These are phyloP conservation scores for Hydrotaea diabolus DNA, from an alignment of 2,888 invertebrate species.

Conservation along the genomic window DNA sequence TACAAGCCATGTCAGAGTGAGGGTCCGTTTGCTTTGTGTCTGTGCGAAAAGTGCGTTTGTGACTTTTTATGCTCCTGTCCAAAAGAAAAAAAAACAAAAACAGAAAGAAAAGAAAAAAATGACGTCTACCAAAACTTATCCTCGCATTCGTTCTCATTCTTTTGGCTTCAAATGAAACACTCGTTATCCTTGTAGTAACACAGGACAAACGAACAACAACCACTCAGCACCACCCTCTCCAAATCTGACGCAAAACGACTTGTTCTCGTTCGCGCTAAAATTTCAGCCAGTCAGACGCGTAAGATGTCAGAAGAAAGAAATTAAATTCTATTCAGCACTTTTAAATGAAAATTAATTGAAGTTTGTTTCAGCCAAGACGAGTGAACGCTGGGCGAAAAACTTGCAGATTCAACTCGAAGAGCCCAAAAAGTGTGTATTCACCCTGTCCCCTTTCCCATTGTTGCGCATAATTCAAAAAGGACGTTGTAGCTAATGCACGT, in stretches of 20 bases:
- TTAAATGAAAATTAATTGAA: constrained; percentile 77
- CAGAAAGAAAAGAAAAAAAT: too few relatives aligned
- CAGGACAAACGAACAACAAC: constrained; percentile 18
- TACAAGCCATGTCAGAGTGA: constrained; percentile 58
- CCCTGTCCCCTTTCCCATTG: not conserved
- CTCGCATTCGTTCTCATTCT: constrained; percentile 46
- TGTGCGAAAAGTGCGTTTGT: constrained; percentile 43
- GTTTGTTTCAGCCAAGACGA: constrained; percentile 63
- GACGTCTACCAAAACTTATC: constrained; percentile 55
- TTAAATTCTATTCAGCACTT: constrained; percentile 75
- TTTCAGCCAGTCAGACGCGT: constrained; percentile 43
- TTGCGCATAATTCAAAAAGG: not conserved
- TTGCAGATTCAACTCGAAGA: not conserved
- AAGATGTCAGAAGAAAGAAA: constrained; percentile 70
- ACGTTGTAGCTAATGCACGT: constrained; percentile 39
- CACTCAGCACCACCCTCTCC: not conserved
- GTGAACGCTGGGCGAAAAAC: not conserved
- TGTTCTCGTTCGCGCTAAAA: constrained; percentile 45
- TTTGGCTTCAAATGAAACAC: constrained; percentile 22
- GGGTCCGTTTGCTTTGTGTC: constrained; percentile 35
- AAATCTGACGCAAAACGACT: constrained; percentile 18
- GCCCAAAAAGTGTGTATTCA: not conserved
- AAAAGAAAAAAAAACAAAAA: too few relatives aligned
- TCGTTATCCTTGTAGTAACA: constrained; percentile 41
- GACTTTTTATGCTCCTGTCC: constrained; percentile 48